Evolutionary conservation across 2,888 invertebrate genomes (phyloP).

Genomic region (Gortyna flavago): DNA sequence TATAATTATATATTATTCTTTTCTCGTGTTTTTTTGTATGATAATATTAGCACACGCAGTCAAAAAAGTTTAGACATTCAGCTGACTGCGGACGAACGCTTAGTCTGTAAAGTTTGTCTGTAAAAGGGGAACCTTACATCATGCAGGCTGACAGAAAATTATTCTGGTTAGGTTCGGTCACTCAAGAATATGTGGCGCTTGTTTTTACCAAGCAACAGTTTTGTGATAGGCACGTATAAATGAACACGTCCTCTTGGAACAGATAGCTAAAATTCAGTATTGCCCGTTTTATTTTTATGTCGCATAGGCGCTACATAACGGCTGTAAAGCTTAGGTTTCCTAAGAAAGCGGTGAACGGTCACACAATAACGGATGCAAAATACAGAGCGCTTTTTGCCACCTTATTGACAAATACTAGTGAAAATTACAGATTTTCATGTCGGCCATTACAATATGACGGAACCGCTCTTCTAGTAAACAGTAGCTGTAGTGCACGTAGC

Average conservation of each 20-base stretch:
- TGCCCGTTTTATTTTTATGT: not conserved
- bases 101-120: not conserved
- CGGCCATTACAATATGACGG: not conserved
- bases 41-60: not conserved
- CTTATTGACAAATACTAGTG: not conserved
- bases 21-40: too few relatives aligned
- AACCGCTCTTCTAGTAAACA: not conserved
- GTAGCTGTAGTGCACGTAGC: not conserved
- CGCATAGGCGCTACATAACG: too few relatives aligned
- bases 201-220: not conserved
- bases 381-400: not conserved
- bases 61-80: not conserved
- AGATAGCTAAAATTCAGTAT: not conserved
- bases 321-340: not conserved
- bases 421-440: not conserved
- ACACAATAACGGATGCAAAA: not conserved
- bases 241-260: not conserved
- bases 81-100: not conserved
- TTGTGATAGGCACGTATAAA: not conserved
- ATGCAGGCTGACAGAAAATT: not conserved
- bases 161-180: not conserved
- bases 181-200: not conserved
- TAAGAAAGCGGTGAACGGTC: not conserved
- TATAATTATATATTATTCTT: too few relatives aligned
- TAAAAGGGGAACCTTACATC: not conserved